A percentile compares a stretch with the other conserved stretches of the same genome.
These are phyloP conservation scores for Drosophila neotestacea DNA, from an alignment of 2,888 invertebrate genomes.

Conservation along the genomic window DNA sequence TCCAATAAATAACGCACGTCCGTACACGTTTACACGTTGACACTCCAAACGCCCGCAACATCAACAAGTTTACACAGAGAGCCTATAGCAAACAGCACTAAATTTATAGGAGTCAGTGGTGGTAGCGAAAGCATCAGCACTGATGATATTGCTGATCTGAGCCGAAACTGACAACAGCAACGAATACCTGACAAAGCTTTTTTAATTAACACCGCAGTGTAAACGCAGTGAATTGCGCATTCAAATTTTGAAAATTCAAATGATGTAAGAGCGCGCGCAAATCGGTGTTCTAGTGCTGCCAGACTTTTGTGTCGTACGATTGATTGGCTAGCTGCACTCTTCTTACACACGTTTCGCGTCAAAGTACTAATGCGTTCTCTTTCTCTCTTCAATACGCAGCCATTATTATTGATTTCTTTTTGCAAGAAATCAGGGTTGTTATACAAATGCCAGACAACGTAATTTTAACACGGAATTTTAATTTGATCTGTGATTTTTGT, in stretches of 20 bases:
- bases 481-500: constrained; percentile 53
- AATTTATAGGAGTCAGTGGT: constrained; percentile 37
- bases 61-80: constrained; percentile 60
- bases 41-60: constrained; percentile 57
- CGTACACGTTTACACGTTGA: constrained; percentile 24
- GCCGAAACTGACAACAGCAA: constrained; percentile 40
- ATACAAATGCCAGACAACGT: constrained; percentile 52
- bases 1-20: constrained; percentile 36
- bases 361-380: constrained; percentile 4
- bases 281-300: constrained; percentile 4
- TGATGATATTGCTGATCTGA: constrained; percentile 65
- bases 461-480: constrained; percentile 66
- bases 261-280: constrained; percentile 5
- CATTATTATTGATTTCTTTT: constrained; percentile 66
- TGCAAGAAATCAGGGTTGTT: constrained; percentile 54
- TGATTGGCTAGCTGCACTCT: constrained; percentile 27
- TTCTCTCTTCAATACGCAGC: constrained; percentile 12
- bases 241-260: constrained; percentile 23
- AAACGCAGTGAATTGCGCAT: constrained; percentile 48
- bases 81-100: constrained; percentile 36
- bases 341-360: constrained; percentile 12
- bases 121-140: constrained; percentile 14
- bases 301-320: neutral
- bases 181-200: constrained; percentile 49
- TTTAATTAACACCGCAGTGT: constrained; percentile 68